These are phyloP conservation scores for Lampris megalopsis DNA, from an alignment of 2,113 vertebrate genomes.

Conservation along the genomic window DNA sequence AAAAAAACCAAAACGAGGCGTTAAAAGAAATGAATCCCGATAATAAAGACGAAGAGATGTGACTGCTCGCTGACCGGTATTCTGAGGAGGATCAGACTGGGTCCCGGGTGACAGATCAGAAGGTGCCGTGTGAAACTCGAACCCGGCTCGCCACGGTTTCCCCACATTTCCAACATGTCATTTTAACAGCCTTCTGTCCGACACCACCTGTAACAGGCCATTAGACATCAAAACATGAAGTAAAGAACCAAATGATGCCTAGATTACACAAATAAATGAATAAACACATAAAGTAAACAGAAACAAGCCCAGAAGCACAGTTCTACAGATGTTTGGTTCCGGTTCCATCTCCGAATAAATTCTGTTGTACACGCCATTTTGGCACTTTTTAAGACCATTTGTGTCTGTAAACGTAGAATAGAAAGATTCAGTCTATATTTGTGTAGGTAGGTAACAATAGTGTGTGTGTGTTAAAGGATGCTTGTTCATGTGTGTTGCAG, in stretches of 20 bases:
- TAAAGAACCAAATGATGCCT: slow-evolving; percentile 14
- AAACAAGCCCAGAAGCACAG: slow-evolving; percentile 10
- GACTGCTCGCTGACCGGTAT: not conserved
- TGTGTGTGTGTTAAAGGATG: slow-evolving; percentile 29
- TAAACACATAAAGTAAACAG: slow-evolving; percentile 12
- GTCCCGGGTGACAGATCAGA: slow-evolving; percentile 49
- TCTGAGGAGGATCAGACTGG: not conserved
- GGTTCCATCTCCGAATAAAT: slow-evolving; percentile 26
- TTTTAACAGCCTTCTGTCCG: slow-evolving; percentile 3
- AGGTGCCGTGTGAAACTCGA: slow-evolving; percentile 20
- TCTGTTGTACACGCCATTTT: slow-evolving; percentile 50
- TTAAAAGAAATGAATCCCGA: too few relatives aligned
- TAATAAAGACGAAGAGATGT: not conserved
- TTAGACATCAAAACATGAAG: not conserved
- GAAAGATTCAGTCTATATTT: slow-evolving; percentile 69
- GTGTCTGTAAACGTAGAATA: slow-evolving; percentile 82
- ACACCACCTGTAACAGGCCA: slow-evolving; percentile 11
- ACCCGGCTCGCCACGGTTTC: not conserved
- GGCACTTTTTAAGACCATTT: slow-evolving; percentile 80
- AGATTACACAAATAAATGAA: slow-evolving; percentile 22
- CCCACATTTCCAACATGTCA: slow-evolving; percentile 25
- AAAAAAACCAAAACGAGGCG: too few relatives aligned
- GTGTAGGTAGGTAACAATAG: slow-evolving; percentile 63
- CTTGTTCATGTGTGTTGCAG: slow-evolving; percentile 30
- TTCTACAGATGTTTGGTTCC: slow-evolving; percentile 77